Evolutionary conservation across 2,888 invertebrate species (phyloP).

Genomic region (Dynastes tityus): DNA sequence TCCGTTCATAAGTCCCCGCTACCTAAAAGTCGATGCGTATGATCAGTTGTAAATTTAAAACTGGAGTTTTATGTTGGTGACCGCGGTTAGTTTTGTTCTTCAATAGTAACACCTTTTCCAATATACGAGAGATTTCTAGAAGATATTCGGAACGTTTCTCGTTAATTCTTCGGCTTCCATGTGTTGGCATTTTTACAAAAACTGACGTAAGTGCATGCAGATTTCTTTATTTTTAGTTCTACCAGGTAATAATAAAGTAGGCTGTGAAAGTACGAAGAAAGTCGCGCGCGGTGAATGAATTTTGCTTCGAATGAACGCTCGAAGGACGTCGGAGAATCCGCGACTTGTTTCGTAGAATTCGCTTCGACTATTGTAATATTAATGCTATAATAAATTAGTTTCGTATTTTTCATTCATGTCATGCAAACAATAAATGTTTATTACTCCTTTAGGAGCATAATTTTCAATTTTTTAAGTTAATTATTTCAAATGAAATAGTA

Average conservation of each 20-base stretch:
- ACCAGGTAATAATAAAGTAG: conserved; percentile 41
- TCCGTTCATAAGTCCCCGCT: conserved; percentile 65
- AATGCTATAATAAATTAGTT: neutral
- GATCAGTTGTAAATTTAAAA: conserved; percentile 68
- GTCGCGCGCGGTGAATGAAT: conserved; percentile 47
- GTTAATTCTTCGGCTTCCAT: neutral
- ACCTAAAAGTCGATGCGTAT: conserved; percentile 61
- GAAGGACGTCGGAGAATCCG: conserved; percentile 40
- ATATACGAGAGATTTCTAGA: too few relatives aligned
- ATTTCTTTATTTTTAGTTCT: conserved; percentile 27
- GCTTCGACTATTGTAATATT: neutral
- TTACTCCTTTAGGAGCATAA: too few relatives aligned
- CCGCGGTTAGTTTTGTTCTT: conserved; percentile 48
- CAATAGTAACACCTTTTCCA: neutral
- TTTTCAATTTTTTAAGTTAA: too few relatives aligned
- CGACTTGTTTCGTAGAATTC: conserved; percentile 19
- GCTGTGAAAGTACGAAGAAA: conserved; percentile 52
- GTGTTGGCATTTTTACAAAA: conserved; percentile 7
- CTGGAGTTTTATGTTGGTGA: conserved; percentile 52
- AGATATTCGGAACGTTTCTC: neutral
- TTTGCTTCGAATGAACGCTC: conserved; percentile 21
- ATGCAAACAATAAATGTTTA: too few relatives aligned
- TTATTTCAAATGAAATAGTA: too few relatives aligned
- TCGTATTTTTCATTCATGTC: too few relatives aligned
- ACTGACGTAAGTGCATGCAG: conserved; percentile 26